Evolutionary conservation across 2,888 invertebrate species (phyloP), one percentile per base, ranked within the genome.

Genomic region (Hofmannophila pseudospretella): DNA sequence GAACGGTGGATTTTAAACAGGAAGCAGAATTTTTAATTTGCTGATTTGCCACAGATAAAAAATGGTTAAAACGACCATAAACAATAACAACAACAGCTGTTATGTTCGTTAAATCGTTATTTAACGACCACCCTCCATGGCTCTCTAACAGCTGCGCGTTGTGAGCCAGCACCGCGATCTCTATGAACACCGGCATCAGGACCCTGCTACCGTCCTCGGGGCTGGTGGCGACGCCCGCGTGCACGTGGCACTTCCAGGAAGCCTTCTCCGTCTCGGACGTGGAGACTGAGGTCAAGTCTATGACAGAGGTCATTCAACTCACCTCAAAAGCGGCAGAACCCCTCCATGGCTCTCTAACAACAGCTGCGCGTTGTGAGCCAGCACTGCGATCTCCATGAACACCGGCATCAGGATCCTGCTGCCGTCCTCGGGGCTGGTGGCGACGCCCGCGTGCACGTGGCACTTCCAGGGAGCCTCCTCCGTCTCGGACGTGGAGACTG

Each of bases 271-370:
- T n/a, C n/a, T n/a, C n/a, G n/a, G n/a, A n/a, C n/a, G n/a, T n/a
- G n/a, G n/a, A n/a, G n/a, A n/a, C n/a, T n/a, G n/a, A n/a, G n/a
- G n/a, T n/a, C n/a, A n/a, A n/a, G n/a, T n/a, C n/a, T n/a, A n/a
- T n/a, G n/a, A n/a, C n/a, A n/a, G n/a, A 80, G 2, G 86, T 84
- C 62, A 81, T 69, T 1, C 86, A n/a, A 49, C 54, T 68, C 65
- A 95, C 94, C 94, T 95, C 53, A 93, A 89, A 39, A 96, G 74
- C 0, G 95, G 95, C 67, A 96, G 72, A 41, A 89, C 89, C 22
- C 95, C 95, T 55, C 91, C 90, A 67, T 96, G 96, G 11, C 90
- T 88, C 43, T 91, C 89, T 41, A 96, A 65, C 51, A 96, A 74
- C 32, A 88, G 77, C 54, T 92, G 90, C 37, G 94, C 87, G 50